Conservation (phyloP, 2,888 invertebrate species). For the Spisula subtruncata region DNA sequence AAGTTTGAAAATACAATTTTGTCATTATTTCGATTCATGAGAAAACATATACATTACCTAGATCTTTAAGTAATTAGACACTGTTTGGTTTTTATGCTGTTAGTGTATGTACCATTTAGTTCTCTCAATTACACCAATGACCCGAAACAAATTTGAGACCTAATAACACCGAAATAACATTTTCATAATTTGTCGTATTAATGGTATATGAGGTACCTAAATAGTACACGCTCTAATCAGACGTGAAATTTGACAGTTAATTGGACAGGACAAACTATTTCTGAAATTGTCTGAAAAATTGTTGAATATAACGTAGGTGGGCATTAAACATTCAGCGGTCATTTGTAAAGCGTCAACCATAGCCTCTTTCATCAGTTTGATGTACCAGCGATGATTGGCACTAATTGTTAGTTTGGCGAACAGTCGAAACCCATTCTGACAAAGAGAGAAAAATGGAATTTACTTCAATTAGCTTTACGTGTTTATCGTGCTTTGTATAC, state of each 20-base stretch:
- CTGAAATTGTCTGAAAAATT: constrained; percentile 40
- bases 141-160: not conserved
- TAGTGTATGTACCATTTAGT: not conserved
- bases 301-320: constrained; percentile 24
- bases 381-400: not conserved
- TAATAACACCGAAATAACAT: constrained; percentile 17
- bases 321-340: not conserved
- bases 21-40: constrained; percentile 1
- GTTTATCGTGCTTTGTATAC: too few relatives aligned
- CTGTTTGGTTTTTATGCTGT: not conserved
- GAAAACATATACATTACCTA: constrained; percentile 25
- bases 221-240: constrained; percentile 36
- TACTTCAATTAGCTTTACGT: too few relatives aligned
- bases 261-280: constrained; percentile 23
- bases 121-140: not conserved
- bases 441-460: too few relatives aligned
- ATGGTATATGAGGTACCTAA: not conserved
- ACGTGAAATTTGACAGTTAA: constrained; percentile 46
- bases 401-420: too few relatives aligned
- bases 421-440: too few relatives aligned
- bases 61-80: constrained; percentile 33
- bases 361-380: not conserved
- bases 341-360: not conserved
- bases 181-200: not conserved
- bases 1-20: constrained; percentile 12